Evolutionary conservation across 2,113 vertebrate species (phyloP), one percentile per base, ranked within the genome.

Genomic region (Rhagologus leucostigma): DNA sequence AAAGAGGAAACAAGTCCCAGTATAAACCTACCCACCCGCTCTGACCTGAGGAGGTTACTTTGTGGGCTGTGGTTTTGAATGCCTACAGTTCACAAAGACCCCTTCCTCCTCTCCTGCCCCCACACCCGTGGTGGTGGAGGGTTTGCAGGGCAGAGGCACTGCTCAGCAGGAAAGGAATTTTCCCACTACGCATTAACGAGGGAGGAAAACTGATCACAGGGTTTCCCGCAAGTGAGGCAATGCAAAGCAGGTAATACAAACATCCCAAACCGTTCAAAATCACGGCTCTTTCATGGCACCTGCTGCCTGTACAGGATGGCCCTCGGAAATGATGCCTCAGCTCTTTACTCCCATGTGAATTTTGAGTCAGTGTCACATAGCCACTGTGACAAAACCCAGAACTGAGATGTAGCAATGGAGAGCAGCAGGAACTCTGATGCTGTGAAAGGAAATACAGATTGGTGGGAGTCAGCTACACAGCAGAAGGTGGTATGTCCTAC

Each of bases 61-160:
- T 89, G 96, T 93, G 86, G 93, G 62, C 65, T 91, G 92, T 89
- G 92, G 96, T 96, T 96, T 93, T 87, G 29, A 60, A 71, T 21
- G 92, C 23, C 64, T 65, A 3, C 13, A 56, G 67, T 13, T 89
- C 2, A 7, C 73, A 78, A 53, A 65, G 89, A 74, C 83, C 64
- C 75, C 23, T 23, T 68, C 55, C 55, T 80, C 53, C 67, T 33
- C 26, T 69, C 46, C 80, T 77, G n/a, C 32, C 42, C 59, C 19
- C 30, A 53, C 14, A 62, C 23, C n/a, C 9, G 3, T 6, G 11
- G 75, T 67, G 86, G 39, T 20, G 0, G 26, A 84, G 52, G 42
- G 27, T 86, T 65, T 90, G 30, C 56, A 86, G 39, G 39, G 67
- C 59, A 79, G 19, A 83, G 67, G 46, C 19, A 77, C 63, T 29